Percentiles rank a stretch among this genome's conserved stretches.
These are phyloP conservation scores for Pollenia labialis DNA, from an alignment of 2,888 invertebrate genomes.

Conservation along the genomic window DNA sequence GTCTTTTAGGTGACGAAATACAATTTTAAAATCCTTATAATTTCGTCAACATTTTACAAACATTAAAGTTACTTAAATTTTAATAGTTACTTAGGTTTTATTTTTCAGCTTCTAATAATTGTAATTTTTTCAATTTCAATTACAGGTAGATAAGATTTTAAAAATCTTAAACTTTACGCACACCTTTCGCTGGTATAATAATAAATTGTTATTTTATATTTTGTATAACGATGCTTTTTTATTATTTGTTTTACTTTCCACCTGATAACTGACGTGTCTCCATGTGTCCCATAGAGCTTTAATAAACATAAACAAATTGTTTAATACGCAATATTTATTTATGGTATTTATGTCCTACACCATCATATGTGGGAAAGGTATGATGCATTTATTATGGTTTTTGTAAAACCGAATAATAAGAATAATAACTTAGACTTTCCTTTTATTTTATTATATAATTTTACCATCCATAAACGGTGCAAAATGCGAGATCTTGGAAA, in stretches of 20 bases:
- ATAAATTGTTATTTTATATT: background rate
- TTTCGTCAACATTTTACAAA: too few relatives aligned
- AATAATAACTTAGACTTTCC: too few relatives aligned
- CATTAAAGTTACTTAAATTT: too few relatives aligned
- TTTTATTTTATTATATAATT: too few relatives aligned
- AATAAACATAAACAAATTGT: constrained; percentile 36
- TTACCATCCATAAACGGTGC: too few relatives aligned
- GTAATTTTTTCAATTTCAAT: background rate
- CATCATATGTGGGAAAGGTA: too few relatives aligned
- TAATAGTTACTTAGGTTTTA: background rate
- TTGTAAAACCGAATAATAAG: too few relatives aligned
- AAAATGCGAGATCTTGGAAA: too few relatives aligned
- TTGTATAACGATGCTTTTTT: background rate
- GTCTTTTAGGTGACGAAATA: too few relatives aligned
- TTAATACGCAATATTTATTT: constrained; percentile 20
- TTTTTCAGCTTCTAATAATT: background rate
- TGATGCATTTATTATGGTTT: too few relatives aligned
- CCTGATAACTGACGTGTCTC: constrained; percentile 7
- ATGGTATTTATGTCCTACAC: background rate
- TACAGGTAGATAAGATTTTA: background rate
- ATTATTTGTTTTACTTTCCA: constrained; percentile 5
- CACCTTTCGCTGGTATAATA: background rate
- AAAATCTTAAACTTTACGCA: background rate
- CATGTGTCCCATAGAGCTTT: constrained; percentile 47
- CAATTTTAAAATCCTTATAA: too few relatives aligned